phyloP scores from a whole-genome alignment of 2,888 invertebrate genomes.

The Agriopis leucophaearia region DNA sequence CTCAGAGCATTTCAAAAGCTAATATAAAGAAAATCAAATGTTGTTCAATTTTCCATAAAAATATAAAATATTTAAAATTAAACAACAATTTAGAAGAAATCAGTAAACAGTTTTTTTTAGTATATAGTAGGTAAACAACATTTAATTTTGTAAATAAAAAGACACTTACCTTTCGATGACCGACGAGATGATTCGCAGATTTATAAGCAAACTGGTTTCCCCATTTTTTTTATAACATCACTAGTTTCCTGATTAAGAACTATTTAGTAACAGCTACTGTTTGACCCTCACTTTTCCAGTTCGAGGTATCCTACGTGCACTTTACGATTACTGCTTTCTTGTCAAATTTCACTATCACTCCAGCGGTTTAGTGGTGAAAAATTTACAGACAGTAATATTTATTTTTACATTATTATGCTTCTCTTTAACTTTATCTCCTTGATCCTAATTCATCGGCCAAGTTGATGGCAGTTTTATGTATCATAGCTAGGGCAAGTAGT shows the following conservation, averaged over 20 bases:
- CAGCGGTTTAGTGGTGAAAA: too few relatives aligned
- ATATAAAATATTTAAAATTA: background rate
- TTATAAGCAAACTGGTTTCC: slow-evolving; percentile 27
- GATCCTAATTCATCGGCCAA: too few relatives aligned
- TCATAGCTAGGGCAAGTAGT: too few relatives aligned
- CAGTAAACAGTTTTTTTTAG: background rate
- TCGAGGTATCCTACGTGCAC: background rate
- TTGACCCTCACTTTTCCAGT: background rate
- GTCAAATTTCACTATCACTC: too few relatives aligned
- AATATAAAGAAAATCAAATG: slow-evolving; percentile 36
- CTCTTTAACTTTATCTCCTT: too few relatives aligned
- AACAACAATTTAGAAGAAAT: background rate
- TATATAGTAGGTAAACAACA: slow-evolving; percentile 30
- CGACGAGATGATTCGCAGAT: slow-evolving; percentile 22
- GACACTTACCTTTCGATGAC: slow-evolving; percentile 41
- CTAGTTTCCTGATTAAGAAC: background rate
- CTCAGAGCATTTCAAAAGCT: slow-evolving; percentile 39
- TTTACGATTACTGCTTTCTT: too few relatives aligned
- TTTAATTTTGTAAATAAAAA: slow-evolving; percentile 37
- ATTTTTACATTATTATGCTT: too few relatives aligned
- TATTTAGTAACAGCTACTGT: background rate
- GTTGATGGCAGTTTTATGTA: too few relatives aligned
- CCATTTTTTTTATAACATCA: slow-evolving; percentile 18
- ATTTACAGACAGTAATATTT: too few relatives aligned
- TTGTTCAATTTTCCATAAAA: slow-evolving; percentile 23